Percentiles rank a stretch among this genome's conserved stretches.
Evolutionary conservation across 2,113 vertebrate genomes (phyloP).

Genomic region (Pseudois nayaur): DNA sequence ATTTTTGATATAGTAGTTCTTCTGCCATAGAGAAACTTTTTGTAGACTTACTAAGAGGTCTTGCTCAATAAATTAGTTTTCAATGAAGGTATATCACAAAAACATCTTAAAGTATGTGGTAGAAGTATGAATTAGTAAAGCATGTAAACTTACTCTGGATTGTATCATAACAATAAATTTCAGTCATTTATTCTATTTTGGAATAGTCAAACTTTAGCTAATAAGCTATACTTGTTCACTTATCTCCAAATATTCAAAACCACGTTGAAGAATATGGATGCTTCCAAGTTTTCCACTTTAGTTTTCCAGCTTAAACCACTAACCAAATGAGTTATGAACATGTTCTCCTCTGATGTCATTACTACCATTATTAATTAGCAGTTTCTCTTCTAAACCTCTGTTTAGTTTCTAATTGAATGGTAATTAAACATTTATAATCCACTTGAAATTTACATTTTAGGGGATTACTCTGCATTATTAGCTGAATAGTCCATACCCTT

Average conservation of each 20-base stretch:
- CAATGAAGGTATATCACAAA: background rate
- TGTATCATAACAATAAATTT: background rate
- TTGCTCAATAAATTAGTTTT: background rate
- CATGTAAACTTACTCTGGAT: background rate
- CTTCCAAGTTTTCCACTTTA: background rate
- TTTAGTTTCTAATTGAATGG: background rate
- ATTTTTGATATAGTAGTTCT: background rate
- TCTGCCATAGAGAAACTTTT: background rate
- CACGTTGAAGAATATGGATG: background rate
- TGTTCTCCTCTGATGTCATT: conserved; percentile 19
- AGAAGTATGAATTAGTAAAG: background rate
- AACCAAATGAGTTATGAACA: background rate
- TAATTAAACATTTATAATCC: background rate
- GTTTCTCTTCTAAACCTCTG: conserved; percentile 59
- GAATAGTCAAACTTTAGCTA: background rate
- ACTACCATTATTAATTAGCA: conserved; percentile 18
- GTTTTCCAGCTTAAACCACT: conserved; percentile 25
- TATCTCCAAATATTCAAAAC: background rate
- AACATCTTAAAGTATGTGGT: background rate
- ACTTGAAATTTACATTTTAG: conserved; percentile 59
- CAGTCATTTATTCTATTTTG: background rate
- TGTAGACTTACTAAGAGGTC: background rate
- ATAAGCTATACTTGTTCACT: background rate
- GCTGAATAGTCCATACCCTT: background rate
- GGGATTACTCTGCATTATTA: background rate